phyloP scores from a whole-genome alignment of 1,140 invertebrate species.

The Trichonephila inaurata region DNA sequence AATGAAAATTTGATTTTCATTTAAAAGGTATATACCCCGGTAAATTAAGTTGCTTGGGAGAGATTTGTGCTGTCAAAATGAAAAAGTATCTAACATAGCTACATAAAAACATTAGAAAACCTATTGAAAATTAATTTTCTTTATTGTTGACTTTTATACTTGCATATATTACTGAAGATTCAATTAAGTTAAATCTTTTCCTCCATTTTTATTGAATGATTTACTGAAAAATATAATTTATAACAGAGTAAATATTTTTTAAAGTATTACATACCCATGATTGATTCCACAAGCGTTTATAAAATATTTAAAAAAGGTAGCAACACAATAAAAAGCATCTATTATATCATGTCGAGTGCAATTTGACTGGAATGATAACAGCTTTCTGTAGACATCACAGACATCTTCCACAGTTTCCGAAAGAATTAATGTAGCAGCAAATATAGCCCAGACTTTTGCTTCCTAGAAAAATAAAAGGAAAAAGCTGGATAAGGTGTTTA shows the following conservation, averaged over 20 bases:
- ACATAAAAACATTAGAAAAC: too few relatives aligned
- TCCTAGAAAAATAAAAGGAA: conserved; percentile 27
- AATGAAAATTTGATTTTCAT: too few relatives aligned
- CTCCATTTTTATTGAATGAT: too few relatives aligned
- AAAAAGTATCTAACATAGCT: too few relatives aligned
- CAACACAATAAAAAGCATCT: conserved; percentile 67
- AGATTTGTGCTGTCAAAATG: too few relatives aligned
- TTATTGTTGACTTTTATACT: too few relatives aligned
- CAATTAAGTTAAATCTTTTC: too few relatives aligned
- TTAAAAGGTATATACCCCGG: too few relatives aligned
- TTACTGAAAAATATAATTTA: not conserved
- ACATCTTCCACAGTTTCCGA: conserved; percentile 65
- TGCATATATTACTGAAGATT: too few relatives aligned
- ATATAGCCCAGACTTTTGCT: conserved; percentile 48
- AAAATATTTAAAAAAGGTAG: conserved; percentile 60
- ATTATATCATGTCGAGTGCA: conserved; percentile 41
- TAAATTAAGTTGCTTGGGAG: too few relatives aligned
- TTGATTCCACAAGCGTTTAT: not conserved
- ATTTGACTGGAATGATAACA: not conserved
- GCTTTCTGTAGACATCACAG: not conserved
- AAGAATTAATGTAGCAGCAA: conserved; percentile 19
- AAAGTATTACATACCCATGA: conserved; percentile 58
- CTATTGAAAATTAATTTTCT: too few relatives aligned
- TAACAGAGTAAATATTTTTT: not conserved
- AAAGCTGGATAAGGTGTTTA: not conserved